Conservation (phyloP, 2,113 vertebrate genomes). For the Siphamia tubifer region DNA sequence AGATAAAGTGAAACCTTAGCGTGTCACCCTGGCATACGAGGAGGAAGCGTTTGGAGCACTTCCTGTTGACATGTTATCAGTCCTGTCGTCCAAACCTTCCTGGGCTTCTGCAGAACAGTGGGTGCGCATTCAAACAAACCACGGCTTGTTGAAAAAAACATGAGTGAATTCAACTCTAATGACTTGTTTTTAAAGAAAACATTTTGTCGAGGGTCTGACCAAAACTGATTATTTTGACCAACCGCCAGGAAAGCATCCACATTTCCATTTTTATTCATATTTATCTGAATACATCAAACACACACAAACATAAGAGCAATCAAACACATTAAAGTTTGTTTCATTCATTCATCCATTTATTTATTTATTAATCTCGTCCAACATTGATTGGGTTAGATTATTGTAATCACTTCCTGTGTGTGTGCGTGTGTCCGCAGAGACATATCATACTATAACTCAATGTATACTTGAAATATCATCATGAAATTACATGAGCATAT, state of each 20-base stretch:
- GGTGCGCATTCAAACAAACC: slow-evolving; percentile 10
- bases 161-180: background rate
- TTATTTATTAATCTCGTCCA: no score
- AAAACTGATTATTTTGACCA: background rate
- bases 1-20: background rate
- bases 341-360: no score
- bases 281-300: no score
- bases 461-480: no score
- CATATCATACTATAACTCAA: no score
- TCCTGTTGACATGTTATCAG: background rate
- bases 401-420: no score
- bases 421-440: no score
- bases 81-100: background rate
- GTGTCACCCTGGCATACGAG: background rate
- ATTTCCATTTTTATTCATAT: no score
- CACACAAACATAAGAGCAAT: no score
- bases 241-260: background rate
- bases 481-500: no score
- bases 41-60: background rate
- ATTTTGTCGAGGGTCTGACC: background rate
- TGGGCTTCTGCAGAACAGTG: background rate
- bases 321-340: no score
- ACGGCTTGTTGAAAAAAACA: background rate
- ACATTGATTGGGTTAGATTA: no score
- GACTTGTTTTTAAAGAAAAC: background rate